Evolutionary conservation across 1,140 invertebrate genomes (phyloP), one percentile per base, ranked within the genome.

Genomic region (Arion vulgaris): DNA sequence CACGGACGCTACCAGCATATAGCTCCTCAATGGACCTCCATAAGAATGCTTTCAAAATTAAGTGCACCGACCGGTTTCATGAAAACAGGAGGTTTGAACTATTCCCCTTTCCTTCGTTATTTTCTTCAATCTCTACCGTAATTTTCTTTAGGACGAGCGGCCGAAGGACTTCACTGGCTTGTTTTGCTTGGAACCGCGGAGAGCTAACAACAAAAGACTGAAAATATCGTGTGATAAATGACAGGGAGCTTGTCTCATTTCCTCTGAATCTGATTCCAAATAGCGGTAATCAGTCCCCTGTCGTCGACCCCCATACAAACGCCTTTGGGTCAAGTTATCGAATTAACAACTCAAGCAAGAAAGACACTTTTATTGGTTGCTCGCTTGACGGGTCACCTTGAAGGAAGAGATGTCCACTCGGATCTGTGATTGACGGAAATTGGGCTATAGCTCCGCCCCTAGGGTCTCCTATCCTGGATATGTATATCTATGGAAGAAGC

Each of bases 161-260:
- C 45, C 38, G 4, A 26, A 26, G 51, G 49, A 17, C 39, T 23
- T 57, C 32, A 19, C 0, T 11, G 51, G 74, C 74, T 80, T 80
- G 39, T 71, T 80, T 80, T 69, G 39, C 41, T 45, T 36, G 41
- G 45, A 72, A 71, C 78, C 39, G 38, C 13, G 38, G 78, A 71
- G 78, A 80, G 78, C 62, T 26, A 32, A 1, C 28, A 68, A 80
- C 78, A 80, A 80, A 71, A 71, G 78, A 32, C 62, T 38, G 78
- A 80, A 80, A 80, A 80, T 80, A 71, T 71, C 78, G n/a, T 68
- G 62, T 80, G 78, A 80, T 80, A 80, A 80, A 80, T 80, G 49
- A 38, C 36, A 2, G 68, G 26, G 66, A 28, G 23, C 78, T 71
- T 80, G 78, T 80, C 78, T 80, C 78, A 80, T 80, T 80, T 80